Base-by-base conservation (phyloP, 2,888 invertebrate genomes). In the Didymodactylos carnosus region DNA sequence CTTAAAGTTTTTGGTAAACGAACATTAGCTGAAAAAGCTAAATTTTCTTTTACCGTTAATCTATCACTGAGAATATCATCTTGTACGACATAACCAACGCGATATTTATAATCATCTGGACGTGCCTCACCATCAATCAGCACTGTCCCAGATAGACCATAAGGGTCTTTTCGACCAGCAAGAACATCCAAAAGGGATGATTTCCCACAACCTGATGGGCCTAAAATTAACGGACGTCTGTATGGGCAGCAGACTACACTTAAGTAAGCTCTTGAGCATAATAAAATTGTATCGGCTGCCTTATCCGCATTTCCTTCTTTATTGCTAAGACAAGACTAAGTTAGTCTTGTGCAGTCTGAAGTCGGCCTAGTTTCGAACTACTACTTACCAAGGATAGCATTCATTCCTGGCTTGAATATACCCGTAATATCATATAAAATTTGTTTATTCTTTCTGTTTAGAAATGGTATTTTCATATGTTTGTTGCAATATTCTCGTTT, bases 81-180 rank as follows among this genome's bases (percentile, higher is more conserved):
- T 81, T 83, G 83, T 8, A 82, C 81, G 43, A 83, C 83, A 78
- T 83, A 83, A 53, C 83, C 83, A 25, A 82, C 80, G 78, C 81
- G 80, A 75, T 81, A 80, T 76, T 82, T 83, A 78, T 81, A 83
- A 77, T 82, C 82, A 7, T 77, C 78, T 19, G 83, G 83, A 43
- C 78, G 79, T 16, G 78, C 78, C 29, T 78, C 75, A 16, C 83
- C 82, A 78, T 83, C 80, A 2, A 83, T 76, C 7, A 82, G 76
- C 46, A 83, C 76, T 6, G 77, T 75, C 25, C 83, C 83, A n/a
- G 75, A 72, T 51, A 81, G 73, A 27, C 79, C 80, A 13, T 40
- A 69, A 7, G 79, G 80, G 75, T 81, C 79, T 75, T 83, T 83
- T 19, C 82, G 76, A 10, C 80, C 82, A 11, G 82, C 82, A 43